Evolutionary conservation across 2,888 invertebrate genomes (phyloP), one percentile per base, ranked within the genome.

Genomic region (Incurvaria masculella): DNA sequence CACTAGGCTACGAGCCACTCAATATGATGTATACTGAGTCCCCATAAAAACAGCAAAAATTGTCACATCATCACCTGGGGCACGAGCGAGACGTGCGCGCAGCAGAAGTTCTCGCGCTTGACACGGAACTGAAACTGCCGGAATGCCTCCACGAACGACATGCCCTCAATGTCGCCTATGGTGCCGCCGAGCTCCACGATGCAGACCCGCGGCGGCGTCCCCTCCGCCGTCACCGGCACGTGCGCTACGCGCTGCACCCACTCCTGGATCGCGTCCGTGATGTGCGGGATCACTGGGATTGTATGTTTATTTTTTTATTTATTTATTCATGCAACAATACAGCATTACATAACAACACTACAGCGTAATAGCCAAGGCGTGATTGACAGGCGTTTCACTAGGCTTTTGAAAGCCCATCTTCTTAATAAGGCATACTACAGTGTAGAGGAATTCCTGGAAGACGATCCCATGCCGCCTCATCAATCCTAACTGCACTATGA

Each of bases 131-230:
- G 97, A 64, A 98, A 97, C 63, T 98, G 98, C 20, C 97, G 81
- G 66, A 99, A 98, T 4, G 98, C 98, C 72, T 99, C 98, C 1
- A 98, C 94, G 70, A 98, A 99, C 0, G 97, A 94, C 97, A 98
- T 98, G 52, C 97, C 95, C 73, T 99, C 99, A 56, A 99, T 99
- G 64, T 99, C 99, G 47, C 99, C 99, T 55, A 99, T 94, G 1
- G 98, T 99, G 8, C 99, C 99, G 42, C 99, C 99, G 40, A 99
- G 81, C 79, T 98, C 93, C 46, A 95, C 84, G 52, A 94, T 91
- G 64, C 94, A 94, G 0, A 94, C 91, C 80, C 88, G 78, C 2
- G 87, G 87, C 41, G 81, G 79, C 40, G 82, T 82, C 42, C 84
- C 80, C 48, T 74, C 73, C 43, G 87, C 84, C 59, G 87, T 87